These are phyloP conservation scores for Amblyraja radiata DNA, from an alignment of 2,797 vertebrate species.

Conservation along the genomic window DNA sequence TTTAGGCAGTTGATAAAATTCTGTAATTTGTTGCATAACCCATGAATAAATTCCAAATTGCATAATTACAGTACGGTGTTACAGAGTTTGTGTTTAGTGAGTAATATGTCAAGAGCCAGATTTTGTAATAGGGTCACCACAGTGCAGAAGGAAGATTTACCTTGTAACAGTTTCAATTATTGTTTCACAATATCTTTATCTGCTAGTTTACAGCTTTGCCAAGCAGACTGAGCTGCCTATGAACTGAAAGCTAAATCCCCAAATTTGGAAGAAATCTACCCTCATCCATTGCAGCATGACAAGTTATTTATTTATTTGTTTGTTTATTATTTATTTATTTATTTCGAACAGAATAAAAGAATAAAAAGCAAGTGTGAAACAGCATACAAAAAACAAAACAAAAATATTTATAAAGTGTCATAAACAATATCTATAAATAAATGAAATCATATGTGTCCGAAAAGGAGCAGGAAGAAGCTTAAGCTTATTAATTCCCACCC, in stretches of 20 bases:
- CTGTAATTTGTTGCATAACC: neutral
- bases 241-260: neutral
- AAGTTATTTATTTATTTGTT: no score
- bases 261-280: no score
- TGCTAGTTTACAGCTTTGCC: neutral
- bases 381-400: no score
- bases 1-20: neutral
- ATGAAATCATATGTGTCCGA: no score
- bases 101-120: neutral
- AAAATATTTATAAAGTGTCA: no score
- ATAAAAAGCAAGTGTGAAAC: no score
- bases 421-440: no score
- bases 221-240: neutral
- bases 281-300: no score
- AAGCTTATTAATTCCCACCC: no score
- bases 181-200: neutral
- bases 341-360: no score
- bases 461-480: no score
- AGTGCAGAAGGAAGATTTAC: neutral
- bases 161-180: neutral
- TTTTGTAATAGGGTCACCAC: neutral
- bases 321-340: no score
- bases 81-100: neutral
- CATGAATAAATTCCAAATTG: neutral
- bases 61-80: neutral